Evolutionary conservation across 2,888 invertebrate genomes (phyloP).

Genomic region (Yponomeuta evonymella): DNA sequence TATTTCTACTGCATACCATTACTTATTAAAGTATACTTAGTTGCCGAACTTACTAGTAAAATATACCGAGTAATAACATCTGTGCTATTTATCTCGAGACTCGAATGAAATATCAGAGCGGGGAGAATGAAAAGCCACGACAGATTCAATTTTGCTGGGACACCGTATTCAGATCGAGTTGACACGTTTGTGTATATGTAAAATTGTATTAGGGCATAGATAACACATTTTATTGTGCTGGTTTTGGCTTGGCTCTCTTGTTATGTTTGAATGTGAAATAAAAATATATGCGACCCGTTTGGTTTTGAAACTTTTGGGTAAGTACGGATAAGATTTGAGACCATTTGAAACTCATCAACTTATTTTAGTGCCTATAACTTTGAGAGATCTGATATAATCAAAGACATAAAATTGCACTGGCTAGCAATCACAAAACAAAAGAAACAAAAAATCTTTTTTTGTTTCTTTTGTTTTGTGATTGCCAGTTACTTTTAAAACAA

Average conservation of each 20-base stretch:
- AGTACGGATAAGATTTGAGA: no score
- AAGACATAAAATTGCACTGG: neutral
- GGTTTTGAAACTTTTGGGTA: no score
- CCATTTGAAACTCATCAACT: no score
- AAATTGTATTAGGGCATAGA: neutral
- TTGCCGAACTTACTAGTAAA: neutral
- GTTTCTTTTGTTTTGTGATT: no score
- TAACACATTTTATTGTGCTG: neutral
- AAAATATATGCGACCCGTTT: neutral
- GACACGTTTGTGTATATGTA: neutral
- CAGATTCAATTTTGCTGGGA: slow-evolving; percentile 11
- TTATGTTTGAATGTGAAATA: neutral
- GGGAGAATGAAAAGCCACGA: slow-evolving; percentile 6
- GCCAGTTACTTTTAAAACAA: neutral
- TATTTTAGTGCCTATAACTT: no score
- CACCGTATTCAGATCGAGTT: neutral
- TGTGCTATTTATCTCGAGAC: neutral
- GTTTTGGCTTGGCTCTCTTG: neutral
- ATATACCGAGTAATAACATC: neutral
- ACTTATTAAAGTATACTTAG: no score
- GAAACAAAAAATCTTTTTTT: neutral
- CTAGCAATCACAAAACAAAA: neutral
- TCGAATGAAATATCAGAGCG: neutral
- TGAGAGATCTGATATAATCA: no score
- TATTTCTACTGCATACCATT: no score